Base-by-base conservation (phyloP, 2,797 vertebrate species). In the Microctenopoma steveboyesi region DNA sequence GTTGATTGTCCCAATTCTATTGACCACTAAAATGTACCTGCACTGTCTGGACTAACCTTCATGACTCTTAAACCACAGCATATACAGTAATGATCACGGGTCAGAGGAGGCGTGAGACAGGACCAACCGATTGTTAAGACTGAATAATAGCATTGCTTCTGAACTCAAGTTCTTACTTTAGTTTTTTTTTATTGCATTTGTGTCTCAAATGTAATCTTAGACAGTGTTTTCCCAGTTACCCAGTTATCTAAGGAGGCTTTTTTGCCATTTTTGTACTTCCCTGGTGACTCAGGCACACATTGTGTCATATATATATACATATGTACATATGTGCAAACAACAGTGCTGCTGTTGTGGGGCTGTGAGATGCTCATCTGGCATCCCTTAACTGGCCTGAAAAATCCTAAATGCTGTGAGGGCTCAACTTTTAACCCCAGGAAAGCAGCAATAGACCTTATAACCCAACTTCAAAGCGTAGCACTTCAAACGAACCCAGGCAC, bases 341-440 rank as follows among this genome's bases (percentile, higher is more conserved):
- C 61, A 3, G 18, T 10, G 13, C 12, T 12, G 47, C 63, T 80
- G 76, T 81, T 72, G 53, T 53, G 40, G 70, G 72, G 60, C 74
- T 69, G 61, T 49, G 69, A 74, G 28, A 75, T 65, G 25, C 69
- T 89, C 90, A 89, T 92, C 89, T 92, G 92, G 88, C 76, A 88
- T 89, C 84, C 77, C 74, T 88, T 90, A 88, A 82, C 86, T 67
- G 64, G 69, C 60, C 79, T 63, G 78, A 71, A 67, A 73, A 72
- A 69, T 78, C 82, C 79, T 84, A 74, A 90, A 84, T 85, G 82
- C 78, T 81, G 76, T 60, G 82, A 76, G 81, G 84, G 88, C 82
- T 91, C 86, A 92, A 88, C 89, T 89, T 84, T 75, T 89, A 90
- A 92, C 91, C 90, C 85, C 85, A 88, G 89, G 89, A 91, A 89